These are phyloP conservation scores for Basileuterus tristriatus DNA, from an alignment of 2,797 vertebrate genomes.

Conservation along the genomic window DNA sequence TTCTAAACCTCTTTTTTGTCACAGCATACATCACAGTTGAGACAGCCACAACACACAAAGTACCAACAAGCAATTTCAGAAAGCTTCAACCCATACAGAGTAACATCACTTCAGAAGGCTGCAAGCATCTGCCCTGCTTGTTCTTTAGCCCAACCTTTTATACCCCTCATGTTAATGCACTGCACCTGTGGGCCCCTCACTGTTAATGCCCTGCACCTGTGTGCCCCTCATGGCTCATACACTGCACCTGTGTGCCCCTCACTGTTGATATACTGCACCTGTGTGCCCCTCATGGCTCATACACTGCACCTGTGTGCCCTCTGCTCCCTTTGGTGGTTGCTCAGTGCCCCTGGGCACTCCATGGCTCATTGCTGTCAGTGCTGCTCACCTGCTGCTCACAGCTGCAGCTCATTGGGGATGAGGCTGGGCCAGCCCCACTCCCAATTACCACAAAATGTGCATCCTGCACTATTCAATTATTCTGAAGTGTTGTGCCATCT, in stretches of 20 bases:
- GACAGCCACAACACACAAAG: not conserved
- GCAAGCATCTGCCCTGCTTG: fast-evolving
- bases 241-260: no score
- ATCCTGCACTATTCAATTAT: not conserved
- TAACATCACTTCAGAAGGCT: not conserved
- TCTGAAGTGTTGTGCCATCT: not conserved
- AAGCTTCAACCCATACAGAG: not conserved
- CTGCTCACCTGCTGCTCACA: not conserved
- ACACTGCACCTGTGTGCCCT: not conserved
- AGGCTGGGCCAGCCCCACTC: not conserved
- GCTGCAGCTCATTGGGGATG: not conserved
- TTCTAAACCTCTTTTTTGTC: not conserved
- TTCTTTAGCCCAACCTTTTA: not conserved
- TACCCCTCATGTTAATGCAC: not conserved
- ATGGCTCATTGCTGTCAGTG: not conserved
- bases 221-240: fast-evolving
- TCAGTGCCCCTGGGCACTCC: not conserved
- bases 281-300: no score
- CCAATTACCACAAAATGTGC: not conserved
- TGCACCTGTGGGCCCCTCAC: no score
- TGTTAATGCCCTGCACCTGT: no score
- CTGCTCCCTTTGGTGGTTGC: not conserved
- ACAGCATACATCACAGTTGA: not conserved
- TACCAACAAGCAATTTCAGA: not conserved
- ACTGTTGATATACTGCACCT: fast-evolving